Evolutionary conservation across 2,113 vertebrate genomes (phyloP).

Genomic region (Apaloderma vittatum): DNA sequence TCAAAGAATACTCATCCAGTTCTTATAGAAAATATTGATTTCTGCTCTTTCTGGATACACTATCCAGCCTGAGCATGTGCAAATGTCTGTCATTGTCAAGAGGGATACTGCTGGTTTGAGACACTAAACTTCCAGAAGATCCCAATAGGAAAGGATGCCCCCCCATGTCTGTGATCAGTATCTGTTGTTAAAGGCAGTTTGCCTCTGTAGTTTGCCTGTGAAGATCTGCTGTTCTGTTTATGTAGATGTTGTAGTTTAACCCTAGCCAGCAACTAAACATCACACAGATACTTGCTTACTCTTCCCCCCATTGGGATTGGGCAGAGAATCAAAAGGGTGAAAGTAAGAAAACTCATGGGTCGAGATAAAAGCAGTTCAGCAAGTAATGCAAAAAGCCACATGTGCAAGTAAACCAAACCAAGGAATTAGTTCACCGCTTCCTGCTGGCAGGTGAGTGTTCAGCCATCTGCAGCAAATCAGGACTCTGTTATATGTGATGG

Average conservation of each 20-base stretch:
- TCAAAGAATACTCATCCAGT: not conserved
- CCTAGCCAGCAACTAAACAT: not conserved
- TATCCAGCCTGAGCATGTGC: not conserved
- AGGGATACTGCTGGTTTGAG: not conserved
- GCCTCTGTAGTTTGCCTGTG: not conserved
- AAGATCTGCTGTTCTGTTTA: not conserved
- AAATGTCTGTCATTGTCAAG: not conserved
- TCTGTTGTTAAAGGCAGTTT: not conserved
- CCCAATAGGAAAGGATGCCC: not conserved
- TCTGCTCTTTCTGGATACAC: not conserved
- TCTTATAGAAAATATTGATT: not conserved
- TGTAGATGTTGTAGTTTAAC: not conserved
- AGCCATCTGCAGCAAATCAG: not conserved
- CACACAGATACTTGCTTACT: not conserved
- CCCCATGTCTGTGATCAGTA: not conserved
- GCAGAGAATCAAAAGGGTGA: not conserved
- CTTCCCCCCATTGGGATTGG: not conserved
- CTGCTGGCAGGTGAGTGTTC: not conserved
- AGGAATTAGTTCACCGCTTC: not conserved
- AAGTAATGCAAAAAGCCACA: fast-evolving
- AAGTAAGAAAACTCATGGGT: not conserved
- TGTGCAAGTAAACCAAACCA: not conserved
- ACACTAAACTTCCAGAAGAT: not conserved
- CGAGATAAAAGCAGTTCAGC: not conserved
- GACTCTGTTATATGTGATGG: fast-evolving